Evolutionary conservation across 2,888 invertebrate genomes (phyloP).

Genomic region (Quadroppia sp.): DNA sequence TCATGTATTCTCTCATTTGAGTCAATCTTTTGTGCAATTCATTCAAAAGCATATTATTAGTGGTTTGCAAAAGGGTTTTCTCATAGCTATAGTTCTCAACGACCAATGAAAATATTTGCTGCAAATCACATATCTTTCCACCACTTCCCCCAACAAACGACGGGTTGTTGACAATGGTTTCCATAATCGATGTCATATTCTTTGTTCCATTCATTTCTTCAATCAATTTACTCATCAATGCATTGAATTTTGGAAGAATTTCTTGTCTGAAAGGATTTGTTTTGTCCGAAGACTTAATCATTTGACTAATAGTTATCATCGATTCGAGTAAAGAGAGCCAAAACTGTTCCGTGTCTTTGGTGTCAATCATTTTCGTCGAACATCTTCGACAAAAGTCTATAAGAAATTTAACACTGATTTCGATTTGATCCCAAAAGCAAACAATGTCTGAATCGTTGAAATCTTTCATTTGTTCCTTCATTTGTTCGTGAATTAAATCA

Average conservation of each 20-base stretch:
- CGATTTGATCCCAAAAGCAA: conserved; percentile 48
- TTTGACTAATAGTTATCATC: conserved; percentile 13
- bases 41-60: conserved; percentile 63
- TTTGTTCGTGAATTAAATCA: conserved; percentile 52
- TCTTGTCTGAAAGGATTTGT: conserved; percentile 1
- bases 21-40: conserved; percentile 62
- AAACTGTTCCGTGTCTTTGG: conserved; percentile 55
- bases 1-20: conserved; percentile 51
- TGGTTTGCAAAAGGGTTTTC: conserved; percentile 65
- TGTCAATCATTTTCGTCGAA: conserved; percentile 54
- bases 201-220: conserved; percentile 13
- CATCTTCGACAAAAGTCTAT: conserved; percentile 57
- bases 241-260: conserved; percentile 4
- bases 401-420: conserved; percentile 49
- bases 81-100: conserved; percentile 72
- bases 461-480: conserved; percentile 40
- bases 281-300: conserved; percentile 4
- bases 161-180: conserved; percentile 27
- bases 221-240: conserved; percentile 29
- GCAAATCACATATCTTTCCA: conserved; percentile 58
- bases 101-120: conserved; percentile 61
- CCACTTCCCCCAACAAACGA: neutral
- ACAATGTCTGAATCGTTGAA: conserved; percentile 48
- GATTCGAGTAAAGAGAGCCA: conserved; percentile 56
- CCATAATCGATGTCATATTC: conserved; percentile 19